Conservation (phyloP, 2,113 vertebrate species). For the Axis porcinus region DNA sequence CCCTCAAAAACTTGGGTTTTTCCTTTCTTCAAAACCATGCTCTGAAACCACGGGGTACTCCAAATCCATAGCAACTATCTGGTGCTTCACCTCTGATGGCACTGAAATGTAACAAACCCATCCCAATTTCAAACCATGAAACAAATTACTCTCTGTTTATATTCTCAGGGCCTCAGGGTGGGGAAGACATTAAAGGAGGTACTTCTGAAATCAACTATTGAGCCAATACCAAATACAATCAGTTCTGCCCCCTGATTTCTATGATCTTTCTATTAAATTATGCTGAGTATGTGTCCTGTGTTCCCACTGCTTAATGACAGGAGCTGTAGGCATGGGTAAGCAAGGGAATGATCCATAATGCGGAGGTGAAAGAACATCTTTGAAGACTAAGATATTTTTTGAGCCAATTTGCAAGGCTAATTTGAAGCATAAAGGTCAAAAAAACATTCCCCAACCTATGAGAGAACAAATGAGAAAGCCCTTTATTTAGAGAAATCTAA, state of each 20-base stretch:
- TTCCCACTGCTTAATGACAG: constrained; percentile 5
- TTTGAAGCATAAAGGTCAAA: constrained; percentile 59
- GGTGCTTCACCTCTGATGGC: background rate
- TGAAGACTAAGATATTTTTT: constrained; percentile 42
- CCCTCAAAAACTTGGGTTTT: background rate
- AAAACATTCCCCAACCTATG: constrained; percentile 27
- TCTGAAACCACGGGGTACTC: background rate
- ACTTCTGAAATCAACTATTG: background rate
- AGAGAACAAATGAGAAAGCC: constrained; percentile 25
- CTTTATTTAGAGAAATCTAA: background rate
- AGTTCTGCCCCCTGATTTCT: constrained; percentile 10
- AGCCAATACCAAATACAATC: background rate
- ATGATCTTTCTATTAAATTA: constrained; percentile 26
- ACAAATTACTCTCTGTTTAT: background rate
- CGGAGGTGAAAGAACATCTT: constrained; percentile 31
- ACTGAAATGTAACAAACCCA: background rate
- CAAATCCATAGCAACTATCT: background rate
- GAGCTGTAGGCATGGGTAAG: background rate
- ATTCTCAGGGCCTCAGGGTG: background rate
- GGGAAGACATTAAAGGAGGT: background rate
- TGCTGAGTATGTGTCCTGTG: background rate
- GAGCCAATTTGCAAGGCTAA: constrained; percentile 62
- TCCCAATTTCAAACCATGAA: background rate
- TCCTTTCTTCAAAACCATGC: background rate
- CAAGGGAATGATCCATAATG: background rate